A percentile compares a stretch with the other conserved stretches of the same genome.
Evolutionary conservation across 2,113 vertebrate species (phyloP).

Genomic region (Phalacrocorax aristotelis): DNA sequence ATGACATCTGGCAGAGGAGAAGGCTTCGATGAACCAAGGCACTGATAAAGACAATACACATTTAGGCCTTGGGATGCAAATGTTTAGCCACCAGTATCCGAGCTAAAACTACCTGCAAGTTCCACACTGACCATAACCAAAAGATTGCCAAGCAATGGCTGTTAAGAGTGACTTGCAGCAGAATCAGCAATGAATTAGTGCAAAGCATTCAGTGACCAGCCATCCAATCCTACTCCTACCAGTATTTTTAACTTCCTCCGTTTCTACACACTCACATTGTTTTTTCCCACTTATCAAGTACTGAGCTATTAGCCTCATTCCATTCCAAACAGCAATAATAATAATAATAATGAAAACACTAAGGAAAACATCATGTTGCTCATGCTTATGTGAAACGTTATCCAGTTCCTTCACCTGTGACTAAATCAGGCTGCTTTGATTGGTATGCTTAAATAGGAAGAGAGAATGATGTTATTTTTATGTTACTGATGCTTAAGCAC

Average conservation of each 20-base stretch:
- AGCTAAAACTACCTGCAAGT: neutral
- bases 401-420: neutral
- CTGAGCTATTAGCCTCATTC: neutral
- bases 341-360: neutral
- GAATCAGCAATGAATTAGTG: neutral
- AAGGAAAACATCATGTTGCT: neutral
- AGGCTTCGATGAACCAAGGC: neutral
- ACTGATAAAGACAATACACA: neutral
- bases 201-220: neutral
- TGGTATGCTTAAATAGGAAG: neutral
- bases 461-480: neutral
- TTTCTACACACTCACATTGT: neutral
- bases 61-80: neutral
- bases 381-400: neutral
- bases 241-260: neutral
- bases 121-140: neutral
- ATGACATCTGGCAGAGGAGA: neutral
- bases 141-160: neutral
- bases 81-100: neutral
- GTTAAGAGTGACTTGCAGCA: neutral
- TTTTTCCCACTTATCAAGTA: neutral
- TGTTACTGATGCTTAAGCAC: neutral
- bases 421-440: neutral
- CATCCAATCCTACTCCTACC: neutral
- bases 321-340: neutral